Evolutionary conservation across 1,140 invertebrate species (phyloP), one percentile per base, ranked within the genome.

Genomic region (Stegodyphus mimosarum): DNA sequence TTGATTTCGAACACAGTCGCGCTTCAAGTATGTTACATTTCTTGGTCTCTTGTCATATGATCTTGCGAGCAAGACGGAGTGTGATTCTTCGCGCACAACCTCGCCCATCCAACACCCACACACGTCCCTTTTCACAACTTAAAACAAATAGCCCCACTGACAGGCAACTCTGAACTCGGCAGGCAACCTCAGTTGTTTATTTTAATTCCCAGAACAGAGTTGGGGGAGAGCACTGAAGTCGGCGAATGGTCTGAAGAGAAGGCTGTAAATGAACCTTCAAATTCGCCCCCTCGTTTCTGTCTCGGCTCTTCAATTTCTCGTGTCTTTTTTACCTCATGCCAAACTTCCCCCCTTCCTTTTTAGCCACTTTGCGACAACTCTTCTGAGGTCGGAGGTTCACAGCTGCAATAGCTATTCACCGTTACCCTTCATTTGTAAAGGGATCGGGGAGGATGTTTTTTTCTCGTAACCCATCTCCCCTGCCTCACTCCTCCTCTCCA

Each of bases 351-450:
- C 64, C 6, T 50, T 67, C 67, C 67, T 77, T 77, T 17, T 75
- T 64, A 52, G 9, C 18, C 6, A 55, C 73, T 75, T 75, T 18
- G 52, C 75, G 15, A 77, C 75, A 66, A 33, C 75, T 67, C 64
- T 33, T 33, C 13, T 13, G 49, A 55, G 75, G 75, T 64, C 64
- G 60, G 13, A 51, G 50, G 75, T 51, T 77, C 75, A 77, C 75
- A 67, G 75, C 75, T 77, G 75, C 73, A 60, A 63, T 55, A 75
- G 55, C 73, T 75, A 75, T 75, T 75, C 73, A 33, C 53, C 73
- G 73, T 63, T 75, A 75, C 73, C 73, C 73, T 75, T 75, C 73
- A 75, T 75, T 75, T 75, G 73, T 60, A 60, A 75, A 55, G 73
- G 55, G 73, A 75, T 55, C 53, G 48, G 63, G 48, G 63, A 33